A percentile compares a stretch with the other conserved stretches of the same genome.
These are phyloP conservation scores for Stegophylla sp. DNA, from an alignment of 2,888 invertebrate species.

Conservation along the genomic window DNA sequence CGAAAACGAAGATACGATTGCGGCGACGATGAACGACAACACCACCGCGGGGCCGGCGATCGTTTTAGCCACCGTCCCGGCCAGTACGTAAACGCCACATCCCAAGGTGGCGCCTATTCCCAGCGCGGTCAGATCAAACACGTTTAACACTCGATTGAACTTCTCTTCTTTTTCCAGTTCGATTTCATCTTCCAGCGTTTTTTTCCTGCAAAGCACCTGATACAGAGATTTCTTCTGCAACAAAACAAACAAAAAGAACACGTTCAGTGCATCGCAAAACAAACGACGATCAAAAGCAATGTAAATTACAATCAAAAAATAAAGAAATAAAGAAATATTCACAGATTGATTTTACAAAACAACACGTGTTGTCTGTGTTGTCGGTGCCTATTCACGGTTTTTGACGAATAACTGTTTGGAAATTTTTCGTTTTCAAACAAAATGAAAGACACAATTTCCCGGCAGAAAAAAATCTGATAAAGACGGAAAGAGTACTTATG, in stretches of 20 bases:
- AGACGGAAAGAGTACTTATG: no score
- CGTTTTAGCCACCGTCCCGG: slow-evolving; percentile 67
- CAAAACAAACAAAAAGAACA: background rate
- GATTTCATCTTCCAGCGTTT: background rate
- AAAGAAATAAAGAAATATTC: no score
- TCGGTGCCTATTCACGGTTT: no score
- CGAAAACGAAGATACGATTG: slow-evolving; percentile 69
- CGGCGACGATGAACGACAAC: slow-evolving; percentile 69
- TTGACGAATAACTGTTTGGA: no score
- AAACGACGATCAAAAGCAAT: no score
- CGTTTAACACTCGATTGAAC: slow-evolving; percentile 65
- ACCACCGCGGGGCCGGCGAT: slow-evolving; percentile 69
- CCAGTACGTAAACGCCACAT: slow-evolving; percentile 70
- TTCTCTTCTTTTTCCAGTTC: slow-evolving; percentile 54
- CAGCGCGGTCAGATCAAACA: slow-evolving; percentile 68
- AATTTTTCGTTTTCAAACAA: no score
- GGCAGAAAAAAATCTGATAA: no score
- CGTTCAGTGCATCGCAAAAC: no score
- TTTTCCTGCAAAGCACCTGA: slow-evolving; percentile 19
- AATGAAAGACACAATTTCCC: no score
- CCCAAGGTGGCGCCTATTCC: slow-evolving; percentile 67
- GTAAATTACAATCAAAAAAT: no score
- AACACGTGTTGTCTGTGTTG: no score
- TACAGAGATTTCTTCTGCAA: background rate
- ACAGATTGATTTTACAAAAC: no score